Base-by-base conservation (phyloP, 2,797 vertebrate genomes). In the Crenichthys baileyi region DNA sequence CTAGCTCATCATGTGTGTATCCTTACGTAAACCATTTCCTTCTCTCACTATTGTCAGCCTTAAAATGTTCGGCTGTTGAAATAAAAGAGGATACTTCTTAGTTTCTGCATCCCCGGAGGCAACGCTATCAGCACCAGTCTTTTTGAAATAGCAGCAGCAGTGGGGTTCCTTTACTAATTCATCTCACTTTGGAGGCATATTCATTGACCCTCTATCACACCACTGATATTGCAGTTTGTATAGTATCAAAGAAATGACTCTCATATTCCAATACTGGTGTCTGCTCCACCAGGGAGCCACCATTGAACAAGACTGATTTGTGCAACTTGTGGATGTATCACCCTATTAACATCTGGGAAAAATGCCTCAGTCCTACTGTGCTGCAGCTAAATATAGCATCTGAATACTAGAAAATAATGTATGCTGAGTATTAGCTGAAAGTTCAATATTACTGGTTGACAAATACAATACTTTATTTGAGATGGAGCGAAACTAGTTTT, bases 241-340 rank as follows among this genome's bases (percentile, higher is more conserved):
- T 85, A 58, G 58, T 83, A 87, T 88, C 73, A 84, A 81, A 71
- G 82, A 83, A 84, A 61, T 81, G 26, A 78, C 79, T 83, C 63
- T 70, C 22, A 65, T 77, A 18, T 84, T 44, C 76, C 39, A 8
- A 48, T 70, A 72, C 81, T 60, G 56, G 72, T 63, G 75, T 83
- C 44, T 83, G 76, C 44, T 41, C 79, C 79, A 76, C 68, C 41
- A 7, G 74, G 73, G 81, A 88, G 73, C 60, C 51, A 77, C 70
- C 73, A 73, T 89, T 91, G 82, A 83, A 80, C 44, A 67, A 79
- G 72, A 78, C n/a, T 22, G 78, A 84, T 80, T 68, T 68, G 71
- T 78, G 72, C 77, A 61, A 29, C 58, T 70, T 29, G n/a, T 50
- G 73, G 72, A 77, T 75, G 55, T 55, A 70, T 73, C 71, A 78